These are phyloP conservation scores for Chionodraco myersi DNA, from an alignment of 2,113 vertebrate species.

Conservation along the genomic window DNA sequence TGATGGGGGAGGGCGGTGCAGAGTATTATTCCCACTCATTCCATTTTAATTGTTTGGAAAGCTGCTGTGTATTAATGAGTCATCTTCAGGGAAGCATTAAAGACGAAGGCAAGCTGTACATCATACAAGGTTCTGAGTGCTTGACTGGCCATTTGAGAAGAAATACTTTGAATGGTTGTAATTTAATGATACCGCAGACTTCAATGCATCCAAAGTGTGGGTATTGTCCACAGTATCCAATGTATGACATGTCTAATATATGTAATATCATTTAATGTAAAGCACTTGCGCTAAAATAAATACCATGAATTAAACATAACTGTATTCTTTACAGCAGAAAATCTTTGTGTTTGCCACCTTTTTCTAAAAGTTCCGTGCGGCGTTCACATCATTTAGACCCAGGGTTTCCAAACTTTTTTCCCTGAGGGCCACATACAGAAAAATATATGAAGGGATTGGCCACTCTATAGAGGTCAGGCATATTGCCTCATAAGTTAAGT, in stretches of 20 bases:
- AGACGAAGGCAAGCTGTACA: conserved; percentile 19
- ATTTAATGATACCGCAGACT: background rate
- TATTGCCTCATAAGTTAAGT: too few relatives aligned
- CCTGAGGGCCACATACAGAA: too few relatives aligned
- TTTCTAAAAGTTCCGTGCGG: background rate
- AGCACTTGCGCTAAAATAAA: too few relatives aligned
- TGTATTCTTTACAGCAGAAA: too few relatives aligned
- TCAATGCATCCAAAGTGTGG: background rate
- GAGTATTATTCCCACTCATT: conserved; percentile 38
- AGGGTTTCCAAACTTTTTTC: too few relatives aligned
- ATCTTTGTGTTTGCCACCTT: background rate
- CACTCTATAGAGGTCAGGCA: too few relatives aligned
- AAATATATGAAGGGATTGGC: too few relatives aligned
- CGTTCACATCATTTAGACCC: background rate
- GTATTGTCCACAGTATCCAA: too few relatives aligned
- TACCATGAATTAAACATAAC: too few relatives aligned
- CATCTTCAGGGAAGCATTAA: conserved; percentile 29
- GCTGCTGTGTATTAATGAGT: conserved; percentile 56
- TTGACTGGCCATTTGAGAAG: conserved; percentile 12
- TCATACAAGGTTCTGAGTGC: conserved; percentile 3
- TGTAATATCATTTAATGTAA: too few relatives aligned
- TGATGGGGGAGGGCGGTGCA: conserved; percentile 18
- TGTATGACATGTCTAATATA: too few relatives aligned
- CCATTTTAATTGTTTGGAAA: conserved; percentile 60
- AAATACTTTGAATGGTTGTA: conserved; percentile 26